Evolutionary conservation across 2,888 invertebrate species (phyloP).

Genomic region (Diaprepes abbreviatus): DNA sequence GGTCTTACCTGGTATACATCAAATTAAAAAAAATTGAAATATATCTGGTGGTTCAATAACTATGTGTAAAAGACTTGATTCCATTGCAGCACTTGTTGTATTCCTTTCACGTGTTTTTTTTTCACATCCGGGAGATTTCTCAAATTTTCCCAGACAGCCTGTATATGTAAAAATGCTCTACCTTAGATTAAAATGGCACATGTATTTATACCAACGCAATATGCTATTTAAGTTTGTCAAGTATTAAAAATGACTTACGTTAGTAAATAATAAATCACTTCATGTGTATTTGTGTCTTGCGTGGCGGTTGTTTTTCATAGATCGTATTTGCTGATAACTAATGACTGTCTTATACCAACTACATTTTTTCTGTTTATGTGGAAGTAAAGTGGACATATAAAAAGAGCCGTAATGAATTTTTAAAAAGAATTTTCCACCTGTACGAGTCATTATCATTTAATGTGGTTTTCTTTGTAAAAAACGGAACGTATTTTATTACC

Average conservation of each 20-base stretch:
- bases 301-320: slow-evolving; percentile 59
- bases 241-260: slow-evolving; percentile 64
- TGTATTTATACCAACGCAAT: slow-evolving; percentile 2
- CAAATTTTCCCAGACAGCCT: too few species aligned
- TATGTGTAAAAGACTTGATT: too few species aligned
- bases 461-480: slow-evolving; percentile 17
- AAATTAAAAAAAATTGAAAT: too few species aligned
- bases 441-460: slow-evolving; percentile 47
- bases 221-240: slow-evolving; percentile 38
- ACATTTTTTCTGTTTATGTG: slow-evolving; percentile 31
- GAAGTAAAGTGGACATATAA: slow-evolving; percentile 36
- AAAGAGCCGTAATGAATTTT: slow-evolving; percentile 55
- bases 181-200: neutral
- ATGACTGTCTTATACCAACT: slow-evolving; percentile 62
- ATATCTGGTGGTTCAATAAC: too few species aligned
- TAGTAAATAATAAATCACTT: slow-evolving; percentile 65
- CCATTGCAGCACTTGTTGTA: too few species aligned
- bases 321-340: slow-evolving; percentile 63
- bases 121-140: too few species aligned
- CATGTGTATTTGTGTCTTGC: slow-evolving; percentile 57
- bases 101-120: too few species aligned
- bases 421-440: slow-evolving; percentile 45
- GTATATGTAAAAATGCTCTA: neutral
- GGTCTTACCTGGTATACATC: too few species aligned
- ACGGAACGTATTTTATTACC: slow-evolving; percentile 10